Evolutionary conservation across 2,888 invertebrate genomes (phyloP), one percentile per base, ranked within the genome.

Genomic region (Acholoe squamosa): DNA sequence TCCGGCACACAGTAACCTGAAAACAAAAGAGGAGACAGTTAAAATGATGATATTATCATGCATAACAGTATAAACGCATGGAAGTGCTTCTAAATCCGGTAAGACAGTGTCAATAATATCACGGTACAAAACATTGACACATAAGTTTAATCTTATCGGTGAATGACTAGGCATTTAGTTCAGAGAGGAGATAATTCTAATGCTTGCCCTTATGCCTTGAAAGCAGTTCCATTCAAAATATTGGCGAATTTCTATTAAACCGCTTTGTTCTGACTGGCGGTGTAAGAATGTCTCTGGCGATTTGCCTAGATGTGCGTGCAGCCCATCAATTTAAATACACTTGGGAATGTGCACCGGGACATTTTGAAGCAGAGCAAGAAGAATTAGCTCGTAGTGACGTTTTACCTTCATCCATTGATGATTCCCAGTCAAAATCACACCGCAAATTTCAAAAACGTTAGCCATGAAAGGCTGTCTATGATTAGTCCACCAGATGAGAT

Each of bases 1-100:
- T 89, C 54, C 14, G 76, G 67, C 51, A 91, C 89, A 61, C 92
- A 92, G 76, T 90, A 90, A 89, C 92, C 92, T 92, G 89, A 89
- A 71, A 25, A 51, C 12, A 28, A 14, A 86, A 84, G n/a, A 61
- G 61, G 14, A 14, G 61, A 43, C 43, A 43, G 10, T 43, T 61
- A 0, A 61, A 61, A 12, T 61, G 14, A 61, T 14, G 54, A n/a
- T 14, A 61, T 61, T 61, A 10, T n/a, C n/a, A n/a, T n/a, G n/a
- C n/a, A n/a, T 43, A 43, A 43, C 43, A 43, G 10, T 43, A 43
- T n/a, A n/a, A n/a, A n/a, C n/a, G n/a, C n/a, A n/a, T n/a, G n/a
- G n/a, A n/a, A n/a, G n/a, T n/a, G n/a, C n/a, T n/a, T n/a, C n/a
- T n/a, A n/a, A n/a, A n/a, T n/a, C n/a, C n/a, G n/a, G n/a, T n/a